phyloP scores from a whole-genome alignment of 2,113 vertebrate species.

The Myotis brandtii region DNA sequence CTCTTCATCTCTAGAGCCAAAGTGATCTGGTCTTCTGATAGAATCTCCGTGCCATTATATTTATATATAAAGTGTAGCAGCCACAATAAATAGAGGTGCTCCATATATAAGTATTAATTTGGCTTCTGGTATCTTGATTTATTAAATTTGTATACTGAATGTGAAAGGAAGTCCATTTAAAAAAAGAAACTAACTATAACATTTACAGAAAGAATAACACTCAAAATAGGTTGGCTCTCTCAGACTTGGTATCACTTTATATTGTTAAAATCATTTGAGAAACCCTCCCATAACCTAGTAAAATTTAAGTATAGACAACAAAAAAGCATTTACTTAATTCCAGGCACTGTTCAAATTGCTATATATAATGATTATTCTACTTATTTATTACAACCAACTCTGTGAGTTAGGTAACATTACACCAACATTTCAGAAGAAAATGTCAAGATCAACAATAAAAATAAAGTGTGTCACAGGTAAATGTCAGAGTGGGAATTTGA shows the following conservation, averaged over 20 bases:
- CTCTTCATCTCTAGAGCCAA: neutral
- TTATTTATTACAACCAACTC: neutral
- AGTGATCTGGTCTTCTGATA: neutral
- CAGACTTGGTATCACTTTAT: neutral
- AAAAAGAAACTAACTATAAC: neutral
- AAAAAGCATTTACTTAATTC: neutral
- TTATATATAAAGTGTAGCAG: neutral
- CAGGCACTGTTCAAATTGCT: neutral
- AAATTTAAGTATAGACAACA: neutral
- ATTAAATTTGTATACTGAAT: neutral
- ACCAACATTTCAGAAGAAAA: slow-evolving; percentile 8
- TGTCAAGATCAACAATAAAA: slow-evolving; percentile 15
- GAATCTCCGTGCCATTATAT: neutral
- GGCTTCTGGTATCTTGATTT: neutral
- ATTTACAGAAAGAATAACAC: neutral
- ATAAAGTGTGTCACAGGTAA: neutral
- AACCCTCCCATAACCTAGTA: neutral
- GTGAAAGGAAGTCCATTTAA: neutral
- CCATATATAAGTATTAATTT: neutral
- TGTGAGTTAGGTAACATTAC: neutral
- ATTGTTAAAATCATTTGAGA: neutral
- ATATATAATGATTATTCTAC: neutral
- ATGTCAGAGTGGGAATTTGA: neutral
- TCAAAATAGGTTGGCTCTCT: neutral
- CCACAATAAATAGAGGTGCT: neutral